Base-by-base conservation (phyloP, 1,140 invertebrate genomes). In the Bombus polaris region DNA sequence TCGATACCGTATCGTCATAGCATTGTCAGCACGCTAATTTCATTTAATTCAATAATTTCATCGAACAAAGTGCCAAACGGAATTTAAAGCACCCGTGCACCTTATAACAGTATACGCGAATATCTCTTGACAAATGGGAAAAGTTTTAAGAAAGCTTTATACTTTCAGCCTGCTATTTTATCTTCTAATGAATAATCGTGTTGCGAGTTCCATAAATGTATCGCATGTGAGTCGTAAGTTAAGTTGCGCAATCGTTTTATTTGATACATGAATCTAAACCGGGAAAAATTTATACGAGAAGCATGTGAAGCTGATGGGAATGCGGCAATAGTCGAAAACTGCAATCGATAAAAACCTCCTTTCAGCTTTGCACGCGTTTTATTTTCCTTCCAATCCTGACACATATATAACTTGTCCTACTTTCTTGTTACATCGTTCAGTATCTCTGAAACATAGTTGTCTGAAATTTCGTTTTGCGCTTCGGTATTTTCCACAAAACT, bases 281-380 rank as follows among this genome's bases (percentile, higher is more conserved):
- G 8, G 28, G 42, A 59, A 53, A 70, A 83, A 76, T 76, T 83
- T 68, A 13, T 47, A 18, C 22, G 32, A 18, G 4, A 37, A 44
- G 15, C 32, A 22, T n/a, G 42, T 28, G 9, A 15, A 32, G 12
- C 18, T 37, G 28, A n/a, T 57, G 53, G 44, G 39, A 84, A 71
- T 37, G 15, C 37, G 25, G 42, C 28, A 53, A 80, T 37, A 28
- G 39, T 70, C 44, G 35, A 77, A 66, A 66, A 77, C n/a, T 65
- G 18, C 10, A 68, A 77, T 83, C 81, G 35, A 83, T 83, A 53
- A 66, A 47, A 76, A 37, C 25, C n/a, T 15, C 22, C 22, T 42
- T 35, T 42, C 44, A 59, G n/a, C 37, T 53, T 39, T 47, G n/a
- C 28, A 18, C 53, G 32, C 37, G 37, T 37, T 76, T 81, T n/a